A percentile compares a stretch with the other conserved stretches of the same genome.
These are phyloP conservation scores for Anser brachyrhynchus DNA, from an alignment of 2,113 vertebrate species.

Conservation along the genomic window DNA sequence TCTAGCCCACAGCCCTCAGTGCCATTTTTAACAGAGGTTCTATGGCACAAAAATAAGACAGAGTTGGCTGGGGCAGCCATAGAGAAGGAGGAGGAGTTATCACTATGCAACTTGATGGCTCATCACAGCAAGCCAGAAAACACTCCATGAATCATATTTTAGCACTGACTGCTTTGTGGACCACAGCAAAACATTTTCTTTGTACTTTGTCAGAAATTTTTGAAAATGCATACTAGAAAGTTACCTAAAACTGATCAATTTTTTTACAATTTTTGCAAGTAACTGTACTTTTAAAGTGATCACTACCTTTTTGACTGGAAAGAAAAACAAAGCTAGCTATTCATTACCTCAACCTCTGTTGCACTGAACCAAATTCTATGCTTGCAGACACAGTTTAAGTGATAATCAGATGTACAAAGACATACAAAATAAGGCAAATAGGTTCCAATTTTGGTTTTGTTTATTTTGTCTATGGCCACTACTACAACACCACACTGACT, in stretches of 20 bases:
- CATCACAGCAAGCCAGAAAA: not conserved
- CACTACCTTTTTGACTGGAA: not conserved
- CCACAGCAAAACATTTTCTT: not conserved
- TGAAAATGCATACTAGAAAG: not conserved
- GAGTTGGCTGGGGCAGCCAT: rapidly evolving
- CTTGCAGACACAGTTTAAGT: not conserved
- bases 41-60: not conserved
- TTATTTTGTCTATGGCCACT: not conserved
- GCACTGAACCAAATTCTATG: not conserved
- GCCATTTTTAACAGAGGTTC: not conserved
- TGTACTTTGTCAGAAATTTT: not conserved
- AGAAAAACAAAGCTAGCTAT: not conserved
- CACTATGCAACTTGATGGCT: not conserved
- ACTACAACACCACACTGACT: not conserved
- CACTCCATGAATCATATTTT: not conserved
- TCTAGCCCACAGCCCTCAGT: not conserved
- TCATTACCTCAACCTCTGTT: not conserved
- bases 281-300: not conserved
- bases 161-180: not conserved
- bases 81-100: not conserved
- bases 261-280: not conserved
- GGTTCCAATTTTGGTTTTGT: not conserved
- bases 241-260: not conserved
- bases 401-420: not conserved
- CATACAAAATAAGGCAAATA: not conserved